Evolutionary conservation across 2,113 vertebrate genomes (phyloP), one percentile per base, ranked within the genome.

Genomic region (Planiliza haematocheilus): DNA sequence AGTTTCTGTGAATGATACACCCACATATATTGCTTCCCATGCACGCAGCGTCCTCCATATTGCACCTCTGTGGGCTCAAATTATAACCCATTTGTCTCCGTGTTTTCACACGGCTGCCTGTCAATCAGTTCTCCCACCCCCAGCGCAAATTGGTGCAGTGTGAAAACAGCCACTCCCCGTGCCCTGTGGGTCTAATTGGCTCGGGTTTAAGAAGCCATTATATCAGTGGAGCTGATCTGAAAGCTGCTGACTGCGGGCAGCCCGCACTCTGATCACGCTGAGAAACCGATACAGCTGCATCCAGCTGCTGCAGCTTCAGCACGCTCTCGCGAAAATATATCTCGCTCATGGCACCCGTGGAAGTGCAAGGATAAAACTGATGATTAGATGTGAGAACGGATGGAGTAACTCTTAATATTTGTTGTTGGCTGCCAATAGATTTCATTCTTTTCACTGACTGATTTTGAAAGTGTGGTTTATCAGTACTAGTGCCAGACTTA

Each of bases 121-220:
- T 84, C 86, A 86, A 75, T 88, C 87, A 83, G 58, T 51, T 62
- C 48, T 69, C 73, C 81, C 67, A 79, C 82, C 83, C 72, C 76
- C 80, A 69, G 76, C 0, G 76, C 64, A 85, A 90, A 88, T 71
- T 77, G 80, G 72, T 82, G 83, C 79, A 83, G 82, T 82, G 82
- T 86, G 89, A 89, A 88, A 88, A 81, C 85, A 81, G 83, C 77
- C 79, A 79, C 85, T 87, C 77, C 84, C 69, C 43, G 68, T 71
- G 64, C 74, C 76, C 81, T 51, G 77, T 76, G 77, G 78, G 50
- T 86, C 85, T 90, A 91, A 91, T 88, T 91, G 86, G 88, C 86
- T 84, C 17, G 55, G 83, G 83, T 88, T 84, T 85, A 79, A 86
- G 81, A 69, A 68, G 65, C 83, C 61, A 84, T 86, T 89, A 86